Evolutionary conservation across 2,113 vertebrate species (phyloP).

Genomic region (Scatophagus argus): DNA sequence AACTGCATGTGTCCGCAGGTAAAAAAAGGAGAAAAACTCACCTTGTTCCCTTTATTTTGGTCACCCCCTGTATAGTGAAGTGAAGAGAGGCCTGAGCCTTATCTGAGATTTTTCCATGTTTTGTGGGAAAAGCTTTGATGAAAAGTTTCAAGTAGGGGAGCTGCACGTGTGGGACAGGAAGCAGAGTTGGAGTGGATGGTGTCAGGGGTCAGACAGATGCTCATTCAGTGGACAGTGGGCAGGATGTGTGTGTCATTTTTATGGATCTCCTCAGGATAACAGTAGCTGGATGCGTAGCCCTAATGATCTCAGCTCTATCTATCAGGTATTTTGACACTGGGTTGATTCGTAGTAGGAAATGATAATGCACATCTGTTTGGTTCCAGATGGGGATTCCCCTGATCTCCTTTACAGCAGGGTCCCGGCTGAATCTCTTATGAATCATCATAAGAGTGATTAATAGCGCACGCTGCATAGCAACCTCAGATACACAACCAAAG

Average conservation of each 20-base stretch:
- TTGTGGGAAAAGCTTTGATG: slow-evolving; percentile 34
- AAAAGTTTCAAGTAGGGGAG: slow-evolving; percentile 48
- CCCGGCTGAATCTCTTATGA: slow-evolving; percentile 19
- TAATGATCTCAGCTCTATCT: slow-evolving; percentile 53
- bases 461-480: neutral
- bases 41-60: neutral
- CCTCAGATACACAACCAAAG: slow-evolving; percentile 3
- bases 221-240: slow-evolving; percentile 64
- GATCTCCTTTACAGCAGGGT: slow-evolving; percentile 1
- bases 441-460: slow-evolving; percentile 25
- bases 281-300: slow-evolving; percentile 52
- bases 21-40: no score
- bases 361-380: slow-evolving; percentile 48
- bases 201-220: slow-evolving; percentile 83
- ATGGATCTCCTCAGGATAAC: slow-evolving; percentile 68
- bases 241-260: slow-evolving; percentile 80
- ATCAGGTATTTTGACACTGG: slow-evolving; percentile 40
- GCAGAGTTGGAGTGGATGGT: slow-evolving; percentile 53
- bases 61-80: neutral
- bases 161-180: slow-evolving; percentile 79
- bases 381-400: slow-evolving; percentile 30
- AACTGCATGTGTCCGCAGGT: neutral
- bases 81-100: neutral
- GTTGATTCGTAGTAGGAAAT: slow-evolving; percentile 50
- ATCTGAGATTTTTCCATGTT: slow-evolving; percentile 40